Percentiles rank a stretch among this genome's conserved stretches.
Conservation (phyloP, 2,888 invertebrate genomes). For the Acrobasis consociella region DNA sequence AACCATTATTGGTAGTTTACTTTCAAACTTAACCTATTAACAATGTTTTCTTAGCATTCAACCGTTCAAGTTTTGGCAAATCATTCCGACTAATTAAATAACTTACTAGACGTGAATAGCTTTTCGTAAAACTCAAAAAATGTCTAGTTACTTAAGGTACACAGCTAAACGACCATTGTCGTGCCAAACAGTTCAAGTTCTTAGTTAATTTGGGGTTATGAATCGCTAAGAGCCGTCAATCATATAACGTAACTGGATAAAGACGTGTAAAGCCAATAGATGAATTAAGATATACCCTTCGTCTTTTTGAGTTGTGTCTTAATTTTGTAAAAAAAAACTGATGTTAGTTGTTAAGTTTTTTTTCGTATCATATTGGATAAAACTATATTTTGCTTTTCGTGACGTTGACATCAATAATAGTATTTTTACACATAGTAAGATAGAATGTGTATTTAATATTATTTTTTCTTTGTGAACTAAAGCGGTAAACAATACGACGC, state of each 20-base stretch:
- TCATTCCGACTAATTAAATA: conserved; percentile 62
- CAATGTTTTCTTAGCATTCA: conserved; percentile 50
- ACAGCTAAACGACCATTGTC: neutral
- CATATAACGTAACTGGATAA: neutral
- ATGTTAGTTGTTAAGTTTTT: no score
- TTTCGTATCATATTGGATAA: no score
- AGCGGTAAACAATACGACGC: no score
- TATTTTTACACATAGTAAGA: no score
- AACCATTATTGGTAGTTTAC: conserved; percentile 44
- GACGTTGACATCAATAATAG: no score
- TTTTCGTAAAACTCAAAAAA: conserved; percentile 5
- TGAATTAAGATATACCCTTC: no score
- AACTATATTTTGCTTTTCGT: no score
- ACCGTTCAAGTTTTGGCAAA: conserved; percentile 50
- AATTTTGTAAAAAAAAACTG: no score
- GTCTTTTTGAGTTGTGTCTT: no score
- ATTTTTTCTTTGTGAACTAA: no score
- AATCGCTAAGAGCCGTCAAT: neutral
- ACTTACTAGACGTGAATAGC: conserved; percentile 14
- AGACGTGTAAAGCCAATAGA: neutral
- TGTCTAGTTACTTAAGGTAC: neutral
- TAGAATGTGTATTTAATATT: no score
- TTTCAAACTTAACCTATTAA: conserved; percentile 62
- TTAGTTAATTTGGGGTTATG: neutral
- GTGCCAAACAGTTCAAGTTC: neutral